phyloP scores from a whole-genome alignment of 2,888 invertebrate genomes.

The Rutpela maculata region DNA sequence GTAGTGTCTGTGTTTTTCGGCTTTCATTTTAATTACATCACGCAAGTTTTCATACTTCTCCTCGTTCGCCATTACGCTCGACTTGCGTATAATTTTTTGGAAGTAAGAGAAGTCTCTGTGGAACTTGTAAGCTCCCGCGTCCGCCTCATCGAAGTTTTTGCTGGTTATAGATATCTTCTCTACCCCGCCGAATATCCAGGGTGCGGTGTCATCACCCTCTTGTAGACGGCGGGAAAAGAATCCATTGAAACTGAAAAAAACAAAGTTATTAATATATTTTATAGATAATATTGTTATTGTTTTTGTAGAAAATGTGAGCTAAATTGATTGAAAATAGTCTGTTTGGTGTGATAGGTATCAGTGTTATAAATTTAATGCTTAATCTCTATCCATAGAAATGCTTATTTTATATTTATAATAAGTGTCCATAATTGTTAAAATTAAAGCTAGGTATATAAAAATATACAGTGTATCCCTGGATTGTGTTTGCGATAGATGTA shows the following conservation, averaged over 20 bases:
- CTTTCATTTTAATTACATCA: slow-evolving; percentile 65
- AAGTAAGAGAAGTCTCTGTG: slow-evolving; percentile 41
- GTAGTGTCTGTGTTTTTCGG: slow-evolving; percentile 67
- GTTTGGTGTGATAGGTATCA: too few species aligned
- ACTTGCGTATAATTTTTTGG: slow-evolving; percentile 41
- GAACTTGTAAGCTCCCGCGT: slow-evolving; percentile 2
- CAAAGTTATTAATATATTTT: slow-evolving; percentile 21
- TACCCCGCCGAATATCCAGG: slow-evolving; percentile 65
- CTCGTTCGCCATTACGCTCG: slow-evolving; percentile 48
- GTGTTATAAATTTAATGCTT: too few species aligned
- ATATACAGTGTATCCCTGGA: too few species aligned
- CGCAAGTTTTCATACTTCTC: slow-evolving; percentile 58
- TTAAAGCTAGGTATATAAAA: too few species aligned
- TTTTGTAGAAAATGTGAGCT: too few species aligned
- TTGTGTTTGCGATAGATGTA: too few species aligned
- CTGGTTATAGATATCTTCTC: slow-evolving; percentile 46
- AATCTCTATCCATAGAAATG: too few species aligned
- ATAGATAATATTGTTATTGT: background rate
- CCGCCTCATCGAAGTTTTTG: slow-evolving; percentile 26
- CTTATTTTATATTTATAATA: too few species aligned
- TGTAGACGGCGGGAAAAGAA: slow-evolving; percentile 68
- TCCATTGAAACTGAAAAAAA: slow-evolving; percentile 67
- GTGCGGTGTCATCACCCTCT: slow-evolving; percentile 60
- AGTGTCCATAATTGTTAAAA: too few species aligned
- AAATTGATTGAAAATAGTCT: too few species aligned